Base-by-base conservation (phyloP, 2,797 vertebrate genomes). In the Glossophaga mutica region DNA sequence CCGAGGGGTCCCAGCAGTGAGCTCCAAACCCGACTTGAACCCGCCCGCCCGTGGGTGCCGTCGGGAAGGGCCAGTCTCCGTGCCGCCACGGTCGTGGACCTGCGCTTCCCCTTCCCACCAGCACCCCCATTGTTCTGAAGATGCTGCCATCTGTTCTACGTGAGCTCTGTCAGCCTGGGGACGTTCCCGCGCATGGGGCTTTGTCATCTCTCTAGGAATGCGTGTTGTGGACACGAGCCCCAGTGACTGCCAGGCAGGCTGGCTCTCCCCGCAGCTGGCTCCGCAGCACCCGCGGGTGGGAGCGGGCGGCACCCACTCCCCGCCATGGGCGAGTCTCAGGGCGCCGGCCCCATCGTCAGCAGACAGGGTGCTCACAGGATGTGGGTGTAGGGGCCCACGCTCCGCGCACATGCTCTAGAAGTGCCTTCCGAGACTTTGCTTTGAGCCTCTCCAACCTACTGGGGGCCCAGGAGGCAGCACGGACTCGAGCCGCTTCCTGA, bases 1-100 rank as follows among this genome's bases (percentile, higher is more conserved):
- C 15, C 32, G 5, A 3, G 7, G 6, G 29, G 32, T 4, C 22
- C 0, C 3, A 1, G 1, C 6, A 0, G 1, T 11, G 21, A 16
- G n/a, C 9, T 37, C 67, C 24, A 29, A n/a, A 22, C 44, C 9
- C 6, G 18, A 4, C n/a, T 19, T 9, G 3, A 32, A 19, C 4
- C 7, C 5, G 9, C 32, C 52, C 2, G 18, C 2, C 0, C 0
- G 2, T 18, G 34, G 48, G 57, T 57, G 24, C 26, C 0, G 5
- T 5, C 32, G 22, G 22, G 39, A 29, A 52, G 9, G 6, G 11
- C 48, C 62, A 42, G 5, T 12, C 39, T 15, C 12, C 0, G 39
- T 2, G 2, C 22, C 1, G n/a, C 81, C 11, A 0, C 1, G 1
- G 24, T 32, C n/a, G 1, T 19, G 6, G 10, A 5, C 29, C 55